These are phyloP conservation scores for Formica aserva DNA, from an alignment of 2,888 invertebrate species.

Conservation along the genomic window DNA sequence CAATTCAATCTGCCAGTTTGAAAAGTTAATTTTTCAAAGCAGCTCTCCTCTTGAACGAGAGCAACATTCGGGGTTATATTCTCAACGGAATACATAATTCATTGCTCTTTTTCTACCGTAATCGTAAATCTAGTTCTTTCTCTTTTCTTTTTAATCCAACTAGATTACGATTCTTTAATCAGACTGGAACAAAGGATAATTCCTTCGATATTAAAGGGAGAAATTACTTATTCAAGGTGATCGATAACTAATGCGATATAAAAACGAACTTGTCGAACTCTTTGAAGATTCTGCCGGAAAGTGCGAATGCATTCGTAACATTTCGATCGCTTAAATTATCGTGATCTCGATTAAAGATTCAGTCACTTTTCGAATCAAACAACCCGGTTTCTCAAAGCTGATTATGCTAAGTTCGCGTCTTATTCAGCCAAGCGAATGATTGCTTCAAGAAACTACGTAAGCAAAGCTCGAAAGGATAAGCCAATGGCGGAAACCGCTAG, in stretches of 20 bases:
- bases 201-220: neutral
- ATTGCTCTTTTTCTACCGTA: neutral
- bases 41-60: conserved; percentile 3
- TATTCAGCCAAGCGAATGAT: conserved; percentile 9
- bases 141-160: neutral
- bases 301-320: neutral
- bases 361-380: conserved; percentile 30
- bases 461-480: conserved; percentile 8
- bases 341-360: conserved; percentile 35
- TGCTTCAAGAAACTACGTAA: neutral
- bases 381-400: conserved; percentile 42
- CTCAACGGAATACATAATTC: conserved; percentile 25
- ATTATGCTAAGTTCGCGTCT: conserved; percentile 54
- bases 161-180: neutral
- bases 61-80: conserved; percentile 5
- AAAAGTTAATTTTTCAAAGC: conserved; percentile 29
- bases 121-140: neutral
- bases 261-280: neutral
- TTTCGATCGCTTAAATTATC: conserved; percentile 7
- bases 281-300: neutral
- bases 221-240: neutral
- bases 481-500: conserved; percentile 10
- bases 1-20: conserved; percentile 22
- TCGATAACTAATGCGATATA: neutral
- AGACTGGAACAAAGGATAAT: neutral